Evolutionary conservation across 2,113 vertebrate genomes (phyloP).

Genomic region (Chiloscyllium plagiosum): DNA sequence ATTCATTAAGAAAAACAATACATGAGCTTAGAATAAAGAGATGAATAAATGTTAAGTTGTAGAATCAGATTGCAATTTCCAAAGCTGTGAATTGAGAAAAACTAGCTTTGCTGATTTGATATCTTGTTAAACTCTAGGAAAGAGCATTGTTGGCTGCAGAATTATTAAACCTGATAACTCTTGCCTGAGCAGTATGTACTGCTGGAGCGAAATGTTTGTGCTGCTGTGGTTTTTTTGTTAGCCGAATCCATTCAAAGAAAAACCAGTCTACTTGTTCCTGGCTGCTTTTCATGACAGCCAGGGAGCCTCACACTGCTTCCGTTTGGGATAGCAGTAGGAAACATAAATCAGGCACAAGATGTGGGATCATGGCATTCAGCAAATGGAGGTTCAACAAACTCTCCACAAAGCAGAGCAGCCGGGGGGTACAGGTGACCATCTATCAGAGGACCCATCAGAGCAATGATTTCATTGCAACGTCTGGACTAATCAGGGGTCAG

Average conservation of each 20-base stretch:
- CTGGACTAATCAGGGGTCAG: slow-evolving; percentile 30
- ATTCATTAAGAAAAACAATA: neutral
- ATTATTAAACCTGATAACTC: slow-evolving; percentile 4
- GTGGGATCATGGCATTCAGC: slow-evolving; percentile 21
- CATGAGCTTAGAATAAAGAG: neutral
- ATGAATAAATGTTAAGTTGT: neutral
- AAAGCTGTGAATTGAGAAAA: neutral
- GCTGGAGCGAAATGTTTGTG: neutral
- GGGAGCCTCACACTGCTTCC: slow-evolving; percentile 37
- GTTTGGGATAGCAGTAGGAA: slow-evolving; percentile 33
- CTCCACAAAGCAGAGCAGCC: neutral
- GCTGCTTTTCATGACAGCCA: slow-evolving; percentile 22
- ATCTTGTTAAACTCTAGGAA: slow-evolving; percentile 3
- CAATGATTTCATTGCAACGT: slow-evolving; percentile 36
- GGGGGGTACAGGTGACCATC: slow-evolving; percentile 24
- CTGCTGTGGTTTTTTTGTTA: slow-evolving; percentile 17
- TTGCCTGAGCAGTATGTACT: neutral
- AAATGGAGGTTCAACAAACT: slow-evolving; percentile 35
- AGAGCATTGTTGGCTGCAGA: neutral
- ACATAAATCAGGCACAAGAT: slow-evolving; percentile 26
- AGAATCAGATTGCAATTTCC: neutral
- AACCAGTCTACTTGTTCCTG: slow-evolving; percentile 25
- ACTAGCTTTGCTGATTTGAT: neutral
- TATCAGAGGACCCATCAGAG: slow-evolving; percentile 30
- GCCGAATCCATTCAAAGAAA: slow-evolving; percentile 26